Base-by-base conservation (phyloP, 2,888 invertebrate genomes). In the Epinotia bilunana region DNA sequence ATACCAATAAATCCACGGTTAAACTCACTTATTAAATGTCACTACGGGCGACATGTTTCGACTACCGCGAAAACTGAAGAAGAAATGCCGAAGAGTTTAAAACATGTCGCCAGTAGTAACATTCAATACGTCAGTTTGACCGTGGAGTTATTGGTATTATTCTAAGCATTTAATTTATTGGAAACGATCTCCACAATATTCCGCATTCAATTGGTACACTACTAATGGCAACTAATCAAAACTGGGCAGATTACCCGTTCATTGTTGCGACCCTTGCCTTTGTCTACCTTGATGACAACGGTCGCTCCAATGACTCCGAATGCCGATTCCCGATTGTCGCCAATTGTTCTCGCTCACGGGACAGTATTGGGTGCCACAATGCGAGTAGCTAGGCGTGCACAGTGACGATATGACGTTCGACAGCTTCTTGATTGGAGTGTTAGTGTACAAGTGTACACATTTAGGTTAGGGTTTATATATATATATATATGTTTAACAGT, bases 261-360 rank as follows among this genome's bases (percentile, higher is more conserved):
- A 72, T 73, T 67, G 67, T 65, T 53, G 60, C 65, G 60, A 69
- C 60, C 69, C 69, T 69, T n/a, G 69, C 67, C 43, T 67, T 73
- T 73, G 73, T 73, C 67, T 67, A 33, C 60, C 49, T 43, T 61
- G 73, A 73, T 73, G 73, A 73, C 73, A 73, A 61, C 49, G 60
- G 39, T 20, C 67, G 73, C 67, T 61, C 60, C 73, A 73, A 61
- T 61, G 73, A 55, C 13, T 46, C 33, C 58, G 46, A 58, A 67
- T 64, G 20, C 33, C 55, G 55, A 67, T 68, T 68, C 67, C 67
- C 67, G 67, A 67, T 67, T 67, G 67, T 39, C 55, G 55, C 43
- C 69, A 69, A 69, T 69, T 69, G 69, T 69, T 69, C 58, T 60
- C 69, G 69, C 60, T 69, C 68, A 28, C 46, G 69, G 69, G 69